phyloP scores from a whole-genome alignment of 2,113 vertebrate genomes.

The Sinocyclocheilus rhinocerous region DNA sequence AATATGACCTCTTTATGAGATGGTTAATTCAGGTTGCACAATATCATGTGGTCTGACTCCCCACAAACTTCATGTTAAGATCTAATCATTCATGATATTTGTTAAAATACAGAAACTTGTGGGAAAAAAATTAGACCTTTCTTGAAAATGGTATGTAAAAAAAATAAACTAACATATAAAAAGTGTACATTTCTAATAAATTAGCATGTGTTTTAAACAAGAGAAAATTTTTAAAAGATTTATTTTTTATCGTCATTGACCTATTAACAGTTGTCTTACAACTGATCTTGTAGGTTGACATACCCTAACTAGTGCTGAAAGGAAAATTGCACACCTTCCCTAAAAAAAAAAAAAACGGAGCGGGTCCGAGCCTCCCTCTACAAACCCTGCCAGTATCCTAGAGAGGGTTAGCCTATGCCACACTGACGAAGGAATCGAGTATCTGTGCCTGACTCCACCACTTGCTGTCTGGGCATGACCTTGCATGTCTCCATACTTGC shows the following conservation, averaged over 20 bases:
- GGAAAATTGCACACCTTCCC: background rate
- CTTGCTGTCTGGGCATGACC: slow-evolving; percentile 34
- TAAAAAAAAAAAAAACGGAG: background rate
- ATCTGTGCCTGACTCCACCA: background rate
- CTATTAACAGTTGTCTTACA: background rate
- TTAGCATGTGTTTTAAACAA: background rate
- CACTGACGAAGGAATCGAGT: background rate
- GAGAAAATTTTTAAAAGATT: too few species aligned
- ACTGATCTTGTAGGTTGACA: background rate
- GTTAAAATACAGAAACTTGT: background rate
- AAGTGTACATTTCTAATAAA: background rate
- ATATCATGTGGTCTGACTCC: background rate
- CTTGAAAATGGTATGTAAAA: background rate
- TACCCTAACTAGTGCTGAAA: background rate
- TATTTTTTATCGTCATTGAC: background rate
- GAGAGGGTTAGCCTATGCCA: slow-evolving; percentile 11
- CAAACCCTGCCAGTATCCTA: background rate
- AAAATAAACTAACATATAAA: background rate
- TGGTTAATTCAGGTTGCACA: background rate
- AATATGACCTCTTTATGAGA: background rate
- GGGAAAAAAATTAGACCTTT: too few species aligned
- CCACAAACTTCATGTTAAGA: background rate
- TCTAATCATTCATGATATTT: background rate
- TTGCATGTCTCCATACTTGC: slow-evolving; percentile 41
- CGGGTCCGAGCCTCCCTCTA: background rate